Percentiles rank a stretch among this genome's conserved stretches.
These are phyloP conservation scores for Danio aesculapii DNA, from an alignment of 2,797 vertebrate genomes.

Conservation along the genomic window DNA sequence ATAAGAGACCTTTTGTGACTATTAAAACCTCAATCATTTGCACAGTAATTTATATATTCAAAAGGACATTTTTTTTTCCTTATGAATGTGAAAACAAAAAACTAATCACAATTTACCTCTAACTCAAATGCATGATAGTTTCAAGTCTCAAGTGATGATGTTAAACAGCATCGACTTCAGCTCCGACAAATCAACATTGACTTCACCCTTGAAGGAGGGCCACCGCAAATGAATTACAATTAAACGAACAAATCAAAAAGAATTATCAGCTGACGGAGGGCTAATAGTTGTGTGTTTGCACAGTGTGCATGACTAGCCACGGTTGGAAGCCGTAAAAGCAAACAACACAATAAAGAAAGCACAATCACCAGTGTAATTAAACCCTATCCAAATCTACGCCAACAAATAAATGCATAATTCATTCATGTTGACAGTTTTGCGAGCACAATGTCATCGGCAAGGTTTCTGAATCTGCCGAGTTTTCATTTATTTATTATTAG, in stretches of 20 bases:
- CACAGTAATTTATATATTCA: too few species aligned
- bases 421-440: constrained; percentile 47
- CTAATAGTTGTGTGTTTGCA: constrained; percentile 74
- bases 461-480: not conserved
- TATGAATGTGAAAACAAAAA: too few species aligned
- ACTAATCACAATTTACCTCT: not conserved
- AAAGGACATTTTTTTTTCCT: too few species aligned
- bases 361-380: constrained; percentile 67
- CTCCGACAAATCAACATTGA: constrained; percentile 52
- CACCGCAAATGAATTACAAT: constrained; percentile 67
- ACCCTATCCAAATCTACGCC: constrained; percentile 64
- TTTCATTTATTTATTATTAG: not conserved
- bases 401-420: constrained; percentile 67
- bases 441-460: constrained; percentile 5
- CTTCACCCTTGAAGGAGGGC: constrained; percentile 59
- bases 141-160: not conserved
- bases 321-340: constrained; percentile 66
- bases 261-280: constrained; percentile 62
- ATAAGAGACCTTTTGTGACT: too few species aligned
- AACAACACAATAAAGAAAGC: constrained; percentile 58
- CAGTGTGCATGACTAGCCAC: constrained; percentile 65
- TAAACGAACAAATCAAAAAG: constrained; percentile 68
- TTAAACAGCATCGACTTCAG: constrained; percentile 30
- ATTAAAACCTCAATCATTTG: not conserved
- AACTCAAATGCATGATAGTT: not conserved